Conservation (phyloP, 2,797 vertebrate species). For the Sebastes itinus region DNA sequence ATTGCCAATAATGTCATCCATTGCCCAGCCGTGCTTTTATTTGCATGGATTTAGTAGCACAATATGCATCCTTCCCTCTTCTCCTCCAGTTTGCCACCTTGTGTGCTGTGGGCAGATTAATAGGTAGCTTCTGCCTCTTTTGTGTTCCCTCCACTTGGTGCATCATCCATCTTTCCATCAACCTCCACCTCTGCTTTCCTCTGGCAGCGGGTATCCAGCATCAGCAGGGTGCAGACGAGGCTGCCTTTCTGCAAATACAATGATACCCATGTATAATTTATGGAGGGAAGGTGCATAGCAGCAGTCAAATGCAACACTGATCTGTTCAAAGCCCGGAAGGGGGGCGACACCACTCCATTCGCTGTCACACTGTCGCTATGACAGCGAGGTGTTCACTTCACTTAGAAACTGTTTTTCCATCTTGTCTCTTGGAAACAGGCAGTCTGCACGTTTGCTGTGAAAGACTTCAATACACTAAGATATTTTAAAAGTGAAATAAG, state of each 20-base stretch:
- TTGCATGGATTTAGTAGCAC: not conserved
- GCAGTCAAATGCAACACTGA: conserved; percentile 2
- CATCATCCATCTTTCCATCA: conserved; percentile 4
- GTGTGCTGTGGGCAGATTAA: not conserved
- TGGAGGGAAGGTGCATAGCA: not conserved
- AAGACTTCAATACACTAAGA: too few species aligned
- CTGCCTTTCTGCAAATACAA: conserved; percentile 23
- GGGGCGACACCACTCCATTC: not conserved
- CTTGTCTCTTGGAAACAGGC: conserved; percentile 15
- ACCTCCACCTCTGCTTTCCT: not conserved
- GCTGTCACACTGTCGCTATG: conserved; percentile 17
- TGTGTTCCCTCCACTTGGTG: conserved; percentile 6
- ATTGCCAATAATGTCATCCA: not conserved
- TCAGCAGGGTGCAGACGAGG: not conserved
- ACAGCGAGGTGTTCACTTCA: conserved; percentile 3
- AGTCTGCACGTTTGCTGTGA: not conserved
- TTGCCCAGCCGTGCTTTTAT: not conserved
- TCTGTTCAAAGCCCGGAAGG: not conserved
- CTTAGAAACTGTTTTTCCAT: not conserved
- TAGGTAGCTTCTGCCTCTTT: not conserved
- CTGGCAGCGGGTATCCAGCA: conserved; percentile 7
- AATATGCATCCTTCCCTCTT: not conserved
- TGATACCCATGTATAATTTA: conserved; percentile 38
- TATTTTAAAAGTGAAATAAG: too few species aligned
- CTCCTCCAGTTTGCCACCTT: not conserved